A percentile compares a stretch with the other conserved stretches of the same genome.
Conservation (phyloP, 2,797 vertebrate species). For the Phylloscopus collybita region DNA sequence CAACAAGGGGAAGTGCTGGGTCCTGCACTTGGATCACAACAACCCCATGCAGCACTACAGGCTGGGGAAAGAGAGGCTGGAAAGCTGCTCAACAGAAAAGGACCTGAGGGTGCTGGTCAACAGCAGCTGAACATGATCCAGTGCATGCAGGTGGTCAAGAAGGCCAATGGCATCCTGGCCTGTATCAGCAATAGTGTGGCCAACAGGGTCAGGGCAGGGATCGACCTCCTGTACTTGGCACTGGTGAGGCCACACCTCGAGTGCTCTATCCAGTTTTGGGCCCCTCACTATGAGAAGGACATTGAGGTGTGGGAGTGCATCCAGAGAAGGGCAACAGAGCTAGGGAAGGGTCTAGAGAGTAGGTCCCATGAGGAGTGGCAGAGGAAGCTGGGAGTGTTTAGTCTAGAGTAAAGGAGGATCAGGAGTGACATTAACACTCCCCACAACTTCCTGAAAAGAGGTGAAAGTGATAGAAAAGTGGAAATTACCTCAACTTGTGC, state of each 20-base stretch:
- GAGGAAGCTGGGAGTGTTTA: neutral
- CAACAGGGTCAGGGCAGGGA: neutral
- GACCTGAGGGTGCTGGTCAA: accelerated
- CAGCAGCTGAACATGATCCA: neutral
- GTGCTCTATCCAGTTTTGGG: neutral
- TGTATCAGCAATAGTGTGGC: accelerated
- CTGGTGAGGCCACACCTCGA: accelerated
- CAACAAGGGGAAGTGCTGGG: accelerated
- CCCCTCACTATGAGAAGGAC: neutral
- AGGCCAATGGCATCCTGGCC: neutral
- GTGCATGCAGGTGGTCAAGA: neutral
- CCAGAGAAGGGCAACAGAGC: neutral
- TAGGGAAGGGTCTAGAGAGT: neutral
- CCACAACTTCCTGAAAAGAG: neutral
- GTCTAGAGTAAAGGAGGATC: neutral
- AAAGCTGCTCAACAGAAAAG: neutral
- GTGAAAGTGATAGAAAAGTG: neutral
- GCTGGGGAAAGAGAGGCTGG: accelerated
- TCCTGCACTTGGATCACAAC: neutral
- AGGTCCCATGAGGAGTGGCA: neutral
- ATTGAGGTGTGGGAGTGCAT: neutral
- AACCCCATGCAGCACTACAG: accelerated
- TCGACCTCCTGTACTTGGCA: accelerated
- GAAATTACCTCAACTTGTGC: neutral
- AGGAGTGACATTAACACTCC: neutral